phyloP scores from a whole-genome alignment of 2,888 invertebrate species.

The Lycaena phlaeas region DNA sequence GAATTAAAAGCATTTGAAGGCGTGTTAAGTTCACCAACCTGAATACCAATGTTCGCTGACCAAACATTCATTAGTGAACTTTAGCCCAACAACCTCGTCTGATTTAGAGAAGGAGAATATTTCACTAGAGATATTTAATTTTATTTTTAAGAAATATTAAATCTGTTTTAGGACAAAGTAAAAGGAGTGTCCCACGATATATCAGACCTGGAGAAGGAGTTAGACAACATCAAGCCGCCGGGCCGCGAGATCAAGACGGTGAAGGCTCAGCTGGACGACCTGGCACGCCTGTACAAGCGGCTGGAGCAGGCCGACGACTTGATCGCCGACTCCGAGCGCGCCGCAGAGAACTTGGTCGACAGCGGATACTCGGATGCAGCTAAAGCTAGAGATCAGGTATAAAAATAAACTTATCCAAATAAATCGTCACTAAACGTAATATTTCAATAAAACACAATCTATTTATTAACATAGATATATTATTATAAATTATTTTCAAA shows the following conservation, averaged over 20 bases:
- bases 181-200: constrained; percentile 85
- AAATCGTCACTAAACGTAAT: too few relatives aligned
- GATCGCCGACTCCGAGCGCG: constrained; percentile 77
- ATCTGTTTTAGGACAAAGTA: constrained; percentile 77
- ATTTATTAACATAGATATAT: too few relatives aligned
- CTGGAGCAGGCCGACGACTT: constrained; percentile 78
- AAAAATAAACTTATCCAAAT: too few relatives aligned
- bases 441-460: too few relatives aligned
- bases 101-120: too few relatives aligned
- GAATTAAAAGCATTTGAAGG: too few relatives aligned
- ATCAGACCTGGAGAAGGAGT: constrained; percentile 84
- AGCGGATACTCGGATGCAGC: constrained; percentile 89
- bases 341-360: constrained; percentile 85
- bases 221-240: constrained; percentile 89
- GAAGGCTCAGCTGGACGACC: constrained; percentile 86
- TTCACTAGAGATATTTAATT: too few relatives aligned
- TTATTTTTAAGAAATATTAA: not conserved
- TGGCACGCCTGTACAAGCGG: constrained; percentile 77
- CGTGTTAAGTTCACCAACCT: too few relatives aligned
- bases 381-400: constrained; percentile 85
- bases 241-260: constrained; percentile 91
- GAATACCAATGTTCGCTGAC: too few relatives aligned
- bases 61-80: too few relatives aligned
- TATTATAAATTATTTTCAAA: too few relatives aligned
- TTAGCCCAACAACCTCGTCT: too few relatives aligned